Evolutionary conservation across 2,797 vertebrate species (phyloP), one percentile per base, ranked within the genome.

Genomic region (Phrynocephalus guinanensis): DNA sequence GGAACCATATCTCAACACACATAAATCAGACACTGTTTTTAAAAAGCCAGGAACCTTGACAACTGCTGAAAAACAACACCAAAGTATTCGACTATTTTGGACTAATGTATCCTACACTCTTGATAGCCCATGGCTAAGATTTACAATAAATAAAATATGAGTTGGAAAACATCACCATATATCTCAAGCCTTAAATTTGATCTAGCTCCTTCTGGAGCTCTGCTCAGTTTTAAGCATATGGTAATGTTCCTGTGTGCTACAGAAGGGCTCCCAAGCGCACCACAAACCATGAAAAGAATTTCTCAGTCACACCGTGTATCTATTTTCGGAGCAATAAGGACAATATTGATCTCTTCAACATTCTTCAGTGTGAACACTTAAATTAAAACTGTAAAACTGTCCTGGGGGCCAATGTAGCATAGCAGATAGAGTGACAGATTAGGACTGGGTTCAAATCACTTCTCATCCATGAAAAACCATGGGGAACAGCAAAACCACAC

Each of bases 281-380:
- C 67, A 83, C 18, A 77, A 79, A 88, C 71, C 22, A 78, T 71
- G 52, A 88, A 30, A 28, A 70, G 5, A 67, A 76, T 28, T 33
- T 88, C 26, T 88, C 28, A 79, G 75, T 26, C 5, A 24, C 30
- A 78, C 33, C 71, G 68, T 73, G 79, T 83, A 88, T 84, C 33
- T 22, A 79, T 72, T 52, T 84, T 72, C 68, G 50, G 26, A 79
- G 52, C 20, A n/a, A 44, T 66, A 88, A 77, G 11, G 82, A 88
- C 33, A 30, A 73, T 79, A 84, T 48, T 79, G 82, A 84, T 78
- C 52, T 79, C 50, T 52, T 26, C 67, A 79, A 66, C 68, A 79
- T 48, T 48, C 66, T 48, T 2, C 5, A 26, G 28, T 16, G 28
- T 73, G 13, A 24, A 79, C 67, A 13, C 72, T 79, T 83, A 83